Conservation (phyloP, 2,113 vertebrate genomes). For the Nyctibius bracteatus region DNA sequence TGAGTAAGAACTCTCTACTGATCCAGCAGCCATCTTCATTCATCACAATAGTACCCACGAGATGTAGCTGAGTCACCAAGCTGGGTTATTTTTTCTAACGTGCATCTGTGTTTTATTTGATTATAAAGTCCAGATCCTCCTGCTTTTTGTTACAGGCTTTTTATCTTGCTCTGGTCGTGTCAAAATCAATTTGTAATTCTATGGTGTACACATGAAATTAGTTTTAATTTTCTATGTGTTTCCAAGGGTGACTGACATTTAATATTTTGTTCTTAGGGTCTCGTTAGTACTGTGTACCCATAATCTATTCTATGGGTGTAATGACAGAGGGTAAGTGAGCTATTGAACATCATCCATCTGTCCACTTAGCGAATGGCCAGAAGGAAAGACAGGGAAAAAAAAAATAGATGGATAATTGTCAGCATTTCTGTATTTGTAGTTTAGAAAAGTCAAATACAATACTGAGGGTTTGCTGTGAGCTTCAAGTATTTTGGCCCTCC, state of each 20-base stretch:
- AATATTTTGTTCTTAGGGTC: constrained; percentile 47
- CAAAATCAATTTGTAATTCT: constrained; percentile 58
- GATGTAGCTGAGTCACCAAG: constrained; percentile 55
- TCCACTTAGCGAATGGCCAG: neutral
- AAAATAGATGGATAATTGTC: neutral
- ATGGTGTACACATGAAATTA: constrained; percentile 36
- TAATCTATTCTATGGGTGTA: constrained; percentile 12
- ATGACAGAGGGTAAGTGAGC: constrained; percentile 34
- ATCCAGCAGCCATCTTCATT: constrained; percentile 27
- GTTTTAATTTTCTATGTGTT: constrained; percentile 48
- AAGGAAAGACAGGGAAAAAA: neutral
- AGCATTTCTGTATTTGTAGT: neutral
- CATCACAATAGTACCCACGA: constrained; percentile 3
- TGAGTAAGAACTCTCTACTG: constrained; percentile 22
- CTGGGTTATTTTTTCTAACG: constrained; percentile 12
- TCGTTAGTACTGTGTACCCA: constrained; percentile 34
- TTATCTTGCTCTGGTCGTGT: constrained; percentile 40
- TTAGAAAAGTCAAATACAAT: neutral
- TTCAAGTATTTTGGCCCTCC: neutral
- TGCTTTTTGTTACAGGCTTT: constrained; percentile 57
- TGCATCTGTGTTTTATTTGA: constrained; percentile 57
- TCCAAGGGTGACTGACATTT: constrained; percentile 54
- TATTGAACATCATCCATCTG: constrained; percentile 22
- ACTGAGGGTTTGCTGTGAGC: neutral
- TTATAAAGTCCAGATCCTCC: constrained; percentile 59